Percentiles rank a stretch among this genome's conserved stretches.
Conservation (phyloP, 2,113 vertebrate species). For the Columbina picui region DNA sequence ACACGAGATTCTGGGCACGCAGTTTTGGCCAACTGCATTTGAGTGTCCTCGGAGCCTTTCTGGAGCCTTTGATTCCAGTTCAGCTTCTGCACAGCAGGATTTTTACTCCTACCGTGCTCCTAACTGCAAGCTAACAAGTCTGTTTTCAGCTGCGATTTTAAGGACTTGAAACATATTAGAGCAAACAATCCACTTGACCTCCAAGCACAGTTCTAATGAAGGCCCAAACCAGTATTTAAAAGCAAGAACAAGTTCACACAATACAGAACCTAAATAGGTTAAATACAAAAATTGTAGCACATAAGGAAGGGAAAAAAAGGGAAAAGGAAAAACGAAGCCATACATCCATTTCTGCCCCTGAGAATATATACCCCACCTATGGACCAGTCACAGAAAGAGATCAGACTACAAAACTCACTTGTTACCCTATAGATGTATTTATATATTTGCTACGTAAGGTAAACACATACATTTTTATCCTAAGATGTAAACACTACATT, state of each 20-base stretch:
- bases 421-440: neutral
- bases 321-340: neutral
- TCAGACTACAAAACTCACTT: neutral
- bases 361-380: neutral
- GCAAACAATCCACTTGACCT: neutral
- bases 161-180: neutral
- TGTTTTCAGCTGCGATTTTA: neutral
- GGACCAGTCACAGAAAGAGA: neutral
- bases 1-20: neutral
- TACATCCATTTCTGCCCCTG: rapidly evolving
- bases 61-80: neutral
- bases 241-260: neutral
- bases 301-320: neutral
- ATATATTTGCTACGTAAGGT: neutral
- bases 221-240: neutral
- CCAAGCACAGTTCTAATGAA: neutral
- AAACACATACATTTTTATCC: neutral
- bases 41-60: neutral
- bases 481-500: neutral
- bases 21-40: neutral
- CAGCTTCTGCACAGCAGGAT: neutral
- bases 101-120: neutral
- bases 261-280: neutral
- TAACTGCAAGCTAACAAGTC: neutral
- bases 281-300: neutral